Conservation (phyloP, 2,888 invertebrate species). For the Synergus umbraculus region DNA sequence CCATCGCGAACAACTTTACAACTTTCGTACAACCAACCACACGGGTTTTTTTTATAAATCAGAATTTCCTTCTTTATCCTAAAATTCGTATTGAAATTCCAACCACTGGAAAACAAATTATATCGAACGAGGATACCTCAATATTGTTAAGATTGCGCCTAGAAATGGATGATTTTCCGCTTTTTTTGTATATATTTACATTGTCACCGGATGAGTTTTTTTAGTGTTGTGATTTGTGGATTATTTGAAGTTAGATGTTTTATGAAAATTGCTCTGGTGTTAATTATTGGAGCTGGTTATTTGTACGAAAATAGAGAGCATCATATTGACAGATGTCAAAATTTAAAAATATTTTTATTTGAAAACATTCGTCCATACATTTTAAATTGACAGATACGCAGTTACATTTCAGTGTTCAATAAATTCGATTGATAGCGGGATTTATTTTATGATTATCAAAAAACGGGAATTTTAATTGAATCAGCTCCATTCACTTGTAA, state of each 20-base stretch:
- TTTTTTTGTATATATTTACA: neutral
- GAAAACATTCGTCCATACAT: too few relatives aligned
- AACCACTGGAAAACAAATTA: neutral
- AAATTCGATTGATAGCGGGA: too few relatives aligned
- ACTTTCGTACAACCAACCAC: constrained; percentile 6
- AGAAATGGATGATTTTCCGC: neutral
- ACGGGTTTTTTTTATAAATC: neutral
- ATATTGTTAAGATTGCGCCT: neutral
- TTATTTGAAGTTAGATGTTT: neutral
- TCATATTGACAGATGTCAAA: neutral
- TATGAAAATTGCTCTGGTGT: neutral
- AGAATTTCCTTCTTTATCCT: neutral
- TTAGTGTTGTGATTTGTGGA: neutral
- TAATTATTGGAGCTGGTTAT: neutral
- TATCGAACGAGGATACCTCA: too few relatives aligned
- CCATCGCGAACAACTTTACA: constrained; percentile 45
- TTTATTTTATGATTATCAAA: too few relatives aligned
- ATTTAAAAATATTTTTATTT: neutral
- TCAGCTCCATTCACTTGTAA: neutral
- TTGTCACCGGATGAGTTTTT: neutral
- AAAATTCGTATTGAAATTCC: neutral
- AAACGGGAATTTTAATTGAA: neutral
- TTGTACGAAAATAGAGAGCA: neutral
- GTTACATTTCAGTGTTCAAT: neutral
- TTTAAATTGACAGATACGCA: neutral